Conservation (phyloP, 1,140 invertebrate species). For the Pteromalus puparum region DNA sequence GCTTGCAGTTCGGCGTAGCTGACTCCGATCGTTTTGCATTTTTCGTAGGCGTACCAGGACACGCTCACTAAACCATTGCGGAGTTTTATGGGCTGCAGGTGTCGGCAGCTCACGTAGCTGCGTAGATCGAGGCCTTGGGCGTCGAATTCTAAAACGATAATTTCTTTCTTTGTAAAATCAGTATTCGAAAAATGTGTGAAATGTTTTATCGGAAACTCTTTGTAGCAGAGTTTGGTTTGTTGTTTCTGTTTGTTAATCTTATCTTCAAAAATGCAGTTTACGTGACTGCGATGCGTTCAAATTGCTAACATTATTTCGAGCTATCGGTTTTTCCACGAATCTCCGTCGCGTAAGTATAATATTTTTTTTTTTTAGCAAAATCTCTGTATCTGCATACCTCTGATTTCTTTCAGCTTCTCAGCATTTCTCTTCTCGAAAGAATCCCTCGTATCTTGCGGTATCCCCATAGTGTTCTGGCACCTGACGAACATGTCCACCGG, state of each 20-base stretch:
- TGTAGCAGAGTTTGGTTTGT: too few species aligned
- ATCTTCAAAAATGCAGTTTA: too few species aligned
- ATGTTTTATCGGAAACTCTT: too few species aligned
- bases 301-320: too few species aligned
- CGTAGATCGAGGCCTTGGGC: constrained; percentile 1
- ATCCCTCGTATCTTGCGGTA: neutral
- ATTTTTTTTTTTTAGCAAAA: too few species aligned
- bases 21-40: neutral
- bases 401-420: neutral
- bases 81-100: neutral
- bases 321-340: too few species aligned
- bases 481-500: neutral
- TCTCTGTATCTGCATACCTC: neutral
- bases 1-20: constrained; percentile 2
- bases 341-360: too few species aligned
- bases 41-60: neutral
- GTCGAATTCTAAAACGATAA: neutral
- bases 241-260: too few species aligned
- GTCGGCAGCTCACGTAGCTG: constrained; percentile 27
- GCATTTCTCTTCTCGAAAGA: constrained; percentile 28
- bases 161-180: too few species aligned
- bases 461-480: neutral
- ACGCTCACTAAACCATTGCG: neutral
- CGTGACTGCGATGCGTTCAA: too few species aligned
- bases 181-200: neutral